Evolutionary conservation across 2,113 vertebrate species (phyloP).

Genomic region (Saimiri boliviensis): DNA sequence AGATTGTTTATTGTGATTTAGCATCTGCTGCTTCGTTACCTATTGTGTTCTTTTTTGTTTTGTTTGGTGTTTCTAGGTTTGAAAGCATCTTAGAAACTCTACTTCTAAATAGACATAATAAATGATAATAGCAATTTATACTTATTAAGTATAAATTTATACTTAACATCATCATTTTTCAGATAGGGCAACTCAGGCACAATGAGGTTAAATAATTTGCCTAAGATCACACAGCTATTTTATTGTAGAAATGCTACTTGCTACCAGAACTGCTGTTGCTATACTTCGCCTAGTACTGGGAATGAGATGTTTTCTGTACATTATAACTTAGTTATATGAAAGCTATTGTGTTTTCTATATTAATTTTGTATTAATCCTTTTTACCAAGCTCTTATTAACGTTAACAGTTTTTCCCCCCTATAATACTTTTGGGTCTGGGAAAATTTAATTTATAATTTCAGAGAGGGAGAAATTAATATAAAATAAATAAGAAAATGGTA

Average conservation of each 20-base stretch:
- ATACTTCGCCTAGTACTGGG: not conserved
- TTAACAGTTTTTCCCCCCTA: not conserved
- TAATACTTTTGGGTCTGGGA: not conserved
- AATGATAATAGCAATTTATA: not conserved
- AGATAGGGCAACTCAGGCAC: not conserved
- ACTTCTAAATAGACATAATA: not conserved
- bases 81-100: not conserved
- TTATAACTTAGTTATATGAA: conserved; percentile 41
- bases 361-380: conserved; percentile 10
- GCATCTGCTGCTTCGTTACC: not conserved
- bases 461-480: not conserved
- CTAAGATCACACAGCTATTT: not conserved
- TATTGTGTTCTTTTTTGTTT: not conserved
- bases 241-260: not conserved
- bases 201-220: not conserved
- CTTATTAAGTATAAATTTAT: not conserved
- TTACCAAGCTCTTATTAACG: not conserved
- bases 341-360: not conserved
- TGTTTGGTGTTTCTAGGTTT: not conserved
- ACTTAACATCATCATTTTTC: not conserved
- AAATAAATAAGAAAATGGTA: conserved; percentile 13
- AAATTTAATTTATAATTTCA: conserved; percentile 34
- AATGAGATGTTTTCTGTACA: conserved; percentile 16
- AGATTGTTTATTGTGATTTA: conserved; percentile 13
- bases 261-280: not conserved